A percentile compares a stretch with the other conserved stretches of the same genome.
Evolutionary conservation across 2,888 invertebrate genomes (phyloP).

Genomic region (Patella pellucida): DNA sequence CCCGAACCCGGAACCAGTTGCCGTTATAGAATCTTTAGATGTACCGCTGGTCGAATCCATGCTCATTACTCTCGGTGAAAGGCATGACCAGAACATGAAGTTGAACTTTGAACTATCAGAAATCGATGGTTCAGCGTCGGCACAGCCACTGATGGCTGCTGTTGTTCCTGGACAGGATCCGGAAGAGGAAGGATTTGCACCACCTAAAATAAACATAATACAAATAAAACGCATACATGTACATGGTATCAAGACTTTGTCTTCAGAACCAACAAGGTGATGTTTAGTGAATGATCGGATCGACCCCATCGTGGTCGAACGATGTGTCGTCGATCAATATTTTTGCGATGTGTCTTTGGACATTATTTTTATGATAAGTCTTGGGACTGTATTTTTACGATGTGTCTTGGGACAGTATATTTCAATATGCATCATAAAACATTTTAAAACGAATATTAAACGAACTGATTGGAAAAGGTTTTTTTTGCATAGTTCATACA

Average conservation of each 20-base stretch:
- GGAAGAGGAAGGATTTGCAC: constrained; percentile 34
- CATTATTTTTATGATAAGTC: no score
- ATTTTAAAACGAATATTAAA: no score
- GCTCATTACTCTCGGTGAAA: constrained; percentile 40
- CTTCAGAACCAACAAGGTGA: neutral
- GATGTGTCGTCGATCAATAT: no score
- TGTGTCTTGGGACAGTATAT: no score
- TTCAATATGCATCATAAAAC: no score
- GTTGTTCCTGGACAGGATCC: constrained; percentile 36
- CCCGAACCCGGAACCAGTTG: constrained; percentile 47
- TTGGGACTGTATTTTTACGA: no score
- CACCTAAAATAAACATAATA: constrained; percentile 33
- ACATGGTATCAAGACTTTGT: no score
- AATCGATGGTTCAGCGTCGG: constrained; percentile 31
- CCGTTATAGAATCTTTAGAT: constrained; percentile 37
- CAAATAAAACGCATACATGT: neutral
- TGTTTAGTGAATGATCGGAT: no score
- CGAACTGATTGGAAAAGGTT: no score
- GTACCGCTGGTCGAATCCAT: constrained; percentile 43
- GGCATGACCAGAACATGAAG: constrained; percentile 45
- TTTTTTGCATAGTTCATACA: no score
- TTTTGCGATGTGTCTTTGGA: no score
- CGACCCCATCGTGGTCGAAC: no score
- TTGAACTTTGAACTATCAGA: constrained; percentile 39
- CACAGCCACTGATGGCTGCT: constrained; percentile 35